Evolutionary conservation across 92 coral and sea anemone species (phyloP), one percentile per base, ranked within the genome.

Genomic region (Blastomussa wellsi): DNA sequence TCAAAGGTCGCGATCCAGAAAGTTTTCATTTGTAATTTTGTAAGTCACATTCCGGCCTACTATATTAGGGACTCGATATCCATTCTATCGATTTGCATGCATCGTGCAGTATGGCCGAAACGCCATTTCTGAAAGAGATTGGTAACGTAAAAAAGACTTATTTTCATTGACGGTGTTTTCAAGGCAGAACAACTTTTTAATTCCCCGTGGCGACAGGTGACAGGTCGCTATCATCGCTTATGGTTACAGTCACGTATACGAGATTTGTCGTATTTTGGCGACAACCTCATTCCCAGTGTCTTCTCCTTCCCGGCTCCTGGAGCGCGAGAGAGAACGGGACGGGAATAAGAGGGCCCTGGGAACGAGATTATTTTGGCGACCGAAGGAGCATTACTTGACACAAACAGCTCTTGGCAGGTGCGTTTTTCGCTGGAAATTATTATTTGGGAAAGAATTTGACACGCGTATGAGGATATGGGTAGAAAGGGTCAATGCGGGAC

Each of bases 11-110:
- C 49, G 65, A 35, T 19, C 14, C 37, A 4, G 28, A 38, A 37
- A 4, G 7, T 19, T 36, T 36, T 53, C 26, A 37, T 24, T 52
- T 49, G 19, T 59, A 14, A 5, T 82, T 9, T 41, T 49, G 0
- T 29, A 70, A 71, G 79, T 82, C 86, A 82, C 78, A 78, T 52
- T 16, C 38, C 62, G 10, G n/a, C n/a, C n/a, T n/a, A n/a, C n/a
- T n/a, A n/a, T n/a, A 41, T 11, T 49, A 22, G 33, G 78, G 8
- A 14, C 47, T 32, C 52, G 38, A 31, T 81, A 32, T 9, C 26
- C 19, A 15, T 36, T 1, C 32, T 24, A 47, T 82, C 53, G 24
- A 15, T 14, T n/a, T 28, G 17, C 5, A 7, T 28, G 17, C 5
- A 7, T 7, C 36, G 51, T 14, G 74, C 60, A 4, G 26, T 28